Evolutionary conservation across 2,113 vertebrate species (phyloP).

Genomic region (Parus major): DNA sequence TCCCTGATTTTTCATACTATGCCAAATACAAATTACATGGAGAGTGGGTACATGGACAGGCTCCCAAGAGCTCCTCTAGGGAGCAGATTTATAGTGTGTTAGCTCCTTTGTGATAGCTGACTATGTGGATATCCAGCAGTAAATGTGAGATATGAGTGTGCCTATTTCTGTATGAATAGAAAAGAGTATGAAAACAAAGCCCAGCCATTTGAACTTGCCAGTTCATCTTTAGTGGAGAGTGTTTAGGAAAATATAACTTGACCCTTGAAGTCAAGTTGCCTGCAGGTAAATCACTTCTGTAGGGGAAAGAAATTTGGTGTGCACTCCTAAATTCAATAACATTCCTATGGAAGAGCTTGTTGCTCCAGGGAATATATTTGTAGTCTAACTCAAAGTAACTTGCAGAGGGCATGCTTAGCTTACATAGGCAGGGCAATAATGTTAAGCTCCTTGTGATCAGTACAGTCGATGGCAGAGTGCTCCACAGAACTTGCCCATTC

Average conservation of each 20-base stretch:
- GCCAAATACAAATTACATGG: background rate
- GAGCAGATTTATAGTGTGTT: background rate
- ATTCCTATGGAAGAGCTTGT: background rate
- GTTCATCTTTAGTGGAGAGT: background rate
- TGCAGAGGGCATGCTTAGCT: background rate
- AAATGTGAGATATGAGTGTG: background rate
- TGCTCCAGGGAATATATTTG: background rate
- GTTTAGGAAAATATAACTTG: background rate
- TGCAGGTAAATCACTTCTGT: background rate
- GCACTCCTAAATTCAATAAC: background rate
- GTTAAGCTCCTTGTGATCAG: background rate
- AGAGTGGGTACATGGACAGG: background rate
- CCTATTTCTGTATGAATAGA: background rate
- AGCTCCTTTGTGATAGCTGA: background rate
- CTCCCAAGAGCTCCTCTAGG: background rate
- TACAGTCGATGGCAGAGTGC: background rate
- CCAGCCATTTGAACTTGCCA: accelerated
- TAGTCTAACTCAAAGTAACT: background rate
- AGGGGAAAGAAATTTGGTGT: background rate
- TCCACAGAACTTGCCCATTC: background rate
- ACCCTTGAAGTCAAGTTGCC: background rate
- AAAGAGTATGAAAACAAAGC: background rate
- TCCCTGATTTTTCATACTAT: background rate
- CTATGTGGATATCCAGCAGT: background rate
- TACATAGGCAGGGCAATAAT: background rate